Conservation (phyloP, 2,888 invertebrate genomes). For the Caenorhabditis uteleia region DNA sequence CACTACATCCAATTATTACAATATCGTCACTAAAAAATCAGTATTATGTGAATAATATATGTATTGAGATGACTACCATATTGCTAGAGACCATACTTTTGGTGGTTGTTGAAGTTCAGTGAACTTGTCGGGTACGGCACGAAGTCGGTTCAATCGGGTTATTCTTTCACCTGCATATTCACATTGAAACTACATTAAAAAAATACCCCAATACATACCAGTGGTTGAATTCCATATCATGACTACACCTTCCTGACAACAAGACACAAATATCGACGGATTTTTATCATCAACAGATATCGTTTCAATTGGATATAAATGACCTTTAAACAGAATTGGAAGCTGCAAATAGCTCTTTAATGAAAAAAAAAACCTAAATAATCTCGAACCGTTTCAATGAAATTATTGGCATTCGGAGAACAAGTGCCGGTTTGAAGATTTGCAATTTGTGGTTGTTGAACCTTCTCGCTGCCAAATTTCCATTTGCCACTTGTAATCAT, state of each 20-base stretch:
- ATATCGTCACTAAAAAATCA: constrained; percentile 35
- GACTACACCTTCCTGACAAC: constrained; percentile 57
- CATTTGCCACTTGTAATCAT: too few species aligned
- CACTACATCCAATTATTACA: constrained; percentile 54
- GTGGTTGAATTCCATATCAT: constrained; percentile 52
- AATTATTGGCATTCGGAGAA: not conserved
- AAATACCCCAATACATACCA: constrained; percentile 18
- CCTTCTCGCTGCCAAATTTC: too few species aligned
- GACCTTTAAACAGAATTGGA: constrained; percentile 53
- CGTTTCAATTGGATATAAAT: constrained; percentile 58
- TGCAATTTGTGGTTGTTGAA: too few species aligned
- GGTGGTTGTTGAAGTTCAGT: constrained; percentile 27
- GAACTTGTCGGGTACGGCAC: constrained; percentile 14
- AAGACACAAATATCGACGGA: constrained; percentile 42
- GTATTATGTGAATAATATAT: not conserved
- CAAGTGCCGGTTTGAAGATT: too few species aligned
- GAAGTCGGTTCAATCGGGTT: constrained; percentile 19
- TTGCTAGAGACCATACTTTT: constrained; percentile 46
- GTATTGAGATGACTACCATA: constrained; percentile 11
- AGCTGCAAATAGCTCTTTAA: constrained; percentile 28
- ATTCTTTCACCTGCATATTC: constrained; percentile 18
- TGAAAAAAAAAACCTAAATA: not conserved
- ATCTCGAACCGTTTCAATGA: constrained; percentile 19
- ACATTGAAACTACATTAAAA: not conserved
- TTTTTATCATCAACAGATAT: constrained; percentile 12